Conservation (phyloP, 2,797 vertebrate genomes). For the Lepus oiostolus region DNA sequence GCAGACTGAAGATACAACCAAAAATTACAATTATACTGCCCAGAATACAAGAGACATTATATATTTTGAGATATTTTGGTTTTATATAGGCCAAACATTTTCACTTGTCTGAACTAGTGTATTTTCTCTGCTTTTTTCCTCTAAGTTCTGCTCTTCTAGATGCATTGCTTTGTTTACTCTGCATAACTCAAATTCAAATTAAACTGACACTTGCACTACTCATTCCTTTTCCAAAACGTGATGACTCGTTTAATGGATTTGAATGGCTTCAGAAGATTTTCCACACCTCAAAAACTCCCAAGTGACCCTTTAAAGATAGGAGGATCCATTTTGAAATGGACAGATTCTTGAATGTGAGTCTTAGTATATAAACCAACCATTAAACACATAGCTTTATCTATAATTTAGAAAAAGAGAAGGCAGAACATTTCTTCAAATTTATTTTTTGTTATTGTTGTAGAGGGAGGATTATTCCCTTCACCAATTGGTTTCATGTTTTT, state of each 20-base stretch:
- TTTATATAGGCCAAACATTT: background rate
- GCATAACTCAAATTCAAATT: conserved; percentile 67
- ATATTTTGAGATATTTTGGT: background rate
- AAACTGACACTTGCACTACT: conserved; percentile 56
- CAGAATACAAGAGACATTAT: background rate
- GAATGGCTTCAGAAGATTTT: conserved; percentile 66
- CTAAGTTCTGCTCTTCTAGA: conserved; percentile 14
- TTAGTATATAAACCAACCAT: conserved; percentile 67
- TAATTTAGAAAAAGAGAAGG: conserved; percentile 70
- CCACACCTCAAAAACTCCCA: conserved; percentile 56
- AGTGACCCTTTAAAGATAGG: conserved; percentile 73
- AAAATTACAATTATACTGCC: background rate
- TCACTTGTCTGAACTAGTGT: background rate
- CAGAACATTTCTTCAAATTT: conserved; percentile 69
- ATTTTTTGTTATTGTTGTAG: conserved; percentile 77
- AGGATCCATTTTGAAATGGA: conserved; percentile 59
- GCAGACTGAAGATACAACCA: background rate
- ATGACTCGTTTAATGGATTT: conserved; percentile 69
- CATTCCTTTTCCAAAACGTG: background rate
- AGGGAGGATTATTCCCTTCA: conserved; percentile 80
- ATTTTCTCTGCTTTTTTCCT: conserved; percentile 12
- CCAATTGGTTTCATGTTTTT: conserved; percentile 80
- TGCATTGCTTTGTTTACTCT: conserved; percentile 67
- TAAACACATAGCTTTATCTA: conserved; percentile 46
- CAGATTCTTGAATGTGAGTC: conserved; percentile 58